These are phyloP conservation scores for Nemurella pictetii DNA, from an alignment of 2,888 invertebrate species.

Conservation along the genomic window DNA sequence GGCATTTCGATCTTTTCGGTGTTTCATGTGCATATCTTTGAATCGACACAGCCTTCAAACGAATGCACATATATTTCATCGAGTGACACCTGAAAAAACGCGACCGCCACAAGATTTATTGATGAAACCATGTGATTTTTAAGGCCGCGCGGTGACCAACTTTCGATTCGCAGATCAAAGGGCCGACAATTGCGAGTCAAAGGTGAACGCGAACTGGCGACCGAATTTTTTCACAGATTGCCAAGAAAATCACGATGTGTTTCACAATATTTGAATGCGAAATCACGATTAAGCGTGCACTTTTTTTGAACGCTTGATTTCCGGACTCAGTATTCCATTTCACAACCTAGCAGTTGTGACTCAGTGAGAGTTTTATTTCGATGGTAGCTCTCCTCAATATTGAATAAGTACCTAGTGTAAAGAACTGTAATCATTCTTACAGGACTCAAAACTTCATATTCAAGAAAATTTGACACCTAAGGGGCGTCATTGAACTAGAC, in stretches of 20 bases:
- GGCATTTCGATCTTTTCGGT: neutral
- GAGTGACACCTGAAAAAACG: neutral
- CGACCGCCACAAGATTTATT: neutral
- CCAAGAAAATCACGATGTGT: neutral
- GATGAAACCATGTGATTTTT: neutral
- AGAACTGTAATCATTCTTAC: no score
- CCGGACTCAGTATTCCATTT: neutral
- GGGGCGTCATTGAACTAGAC: no score
- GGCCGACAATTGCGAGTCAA: neutral
- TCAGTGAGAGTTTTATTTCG: no score
- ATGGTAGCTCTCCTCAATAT: no score
- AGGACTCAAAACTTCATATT: no score
- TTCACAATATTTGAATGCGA: neutral
- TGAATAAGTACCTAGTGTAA: no score
- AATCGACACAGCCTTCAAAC: neutral
- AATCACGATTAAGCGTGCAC: neutral
- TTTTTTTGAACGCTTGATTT: neutral
- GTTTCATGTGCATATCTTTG: neutral
- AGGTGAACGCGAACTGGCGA: neutral
- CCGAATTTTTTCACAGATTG: neutral
- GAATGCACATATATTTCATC: neutral
- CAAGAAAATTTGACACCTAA: no score
- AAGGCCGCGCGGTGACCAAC: neutral
- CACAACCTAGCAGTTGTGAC: no score
- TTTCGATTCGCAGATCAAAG: neutral